Percentiles rank a stretch among this genome's conserved stretches.
Conservation (phyloP, 2,888 invertebrate genomes). For the Diarsia brunnea region DNA sequence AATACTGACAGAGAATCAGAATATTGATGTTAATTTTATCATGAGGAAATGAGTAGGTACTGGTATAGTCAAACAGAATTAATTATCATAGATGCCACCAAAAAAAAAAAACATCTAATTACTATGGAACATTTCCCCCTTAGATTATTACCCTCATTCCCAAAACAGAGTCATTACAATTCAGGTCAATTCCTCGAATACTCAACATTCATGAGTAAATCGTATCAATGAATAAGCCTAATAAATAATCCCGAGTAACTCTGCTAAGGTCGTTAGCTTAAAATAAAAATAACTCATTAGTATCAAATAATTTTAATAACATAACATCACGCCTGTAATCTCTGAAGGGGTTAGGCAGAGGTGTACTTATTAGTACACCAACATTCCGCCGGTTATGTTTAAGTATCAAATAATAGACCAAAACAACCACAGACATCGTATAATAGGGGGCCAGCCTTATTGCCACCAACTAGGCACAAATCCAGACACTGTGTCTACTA, state of each 20-base stretch:
- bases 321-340: no score
- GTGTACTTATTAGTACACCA: no score
- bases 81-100: background rate
- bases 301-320: constrained; percentile 18
- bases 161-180: constrained; percentile 35
- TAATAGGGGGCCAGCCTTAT: no score
- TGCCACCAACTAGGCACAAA: no score
- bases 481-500: no score
- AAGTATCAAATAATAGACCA: no score
- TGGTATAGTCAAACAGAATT: constrained; percentile 1
- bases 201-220: constrained; percentile 44
- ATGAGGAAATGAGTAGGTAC: background rate
- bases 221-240: constrained; percentile 38
- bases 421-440: no score
- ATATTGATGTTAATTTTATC: background rate
- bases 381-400: no score
- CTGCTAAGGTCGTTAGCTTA: constrained; percentile 23
- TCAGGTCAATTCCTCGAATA: constrained; percentile 37
- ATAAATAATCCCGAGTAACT: constrained; percentile 20
- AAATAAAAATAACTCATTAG: constrained; percentile 32
- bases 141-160: constrained; percentile 19
- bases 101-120: constrained; percentile 17
- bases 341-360: no score
- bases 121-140: constrained; percentile 17
- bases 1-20: background rate